These are phyloP conservation scores for Phallusia fumigata DNA, from an alignment of 23 tunicate genomes.

Conservation along the genomic window DNA sequence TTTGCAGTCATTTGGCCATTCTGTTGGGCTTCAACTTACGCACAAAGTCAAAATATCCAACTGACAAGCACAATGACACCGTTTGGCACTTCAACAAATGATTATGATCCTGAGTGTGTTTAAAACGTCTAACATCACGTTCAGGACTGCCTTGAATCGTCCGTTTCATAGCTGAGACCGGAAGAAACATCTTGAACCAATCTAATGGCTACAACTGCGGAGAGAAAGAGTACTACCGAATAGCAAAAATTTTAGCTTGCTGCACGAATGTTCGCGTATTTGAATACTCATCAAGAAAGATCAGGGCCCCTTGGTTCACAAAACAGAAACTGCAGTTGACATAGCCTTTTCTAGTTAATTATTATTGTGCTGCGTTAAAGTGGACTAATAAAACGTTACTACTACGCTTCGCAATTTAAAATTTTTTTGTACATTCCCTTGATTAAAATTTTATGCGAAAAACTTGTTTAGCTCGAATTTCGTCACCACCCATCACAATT, in stretches of 20 bases:
- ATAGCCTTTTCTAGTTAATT: too few species aligned
- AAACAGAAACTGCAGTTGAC: neutral
- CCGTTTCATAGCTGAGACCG: neutral
- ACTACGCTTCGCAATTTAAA: too few species aligned
- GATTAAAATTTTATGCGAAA: too few species aligned
- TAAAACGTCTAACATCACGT: constrained; percentile 3
- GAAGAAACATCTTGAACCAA: constrained; percentile 8
- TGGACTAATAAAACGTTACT: too few species aligned
- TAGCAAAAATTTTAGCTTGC: constrained; percentile 1
- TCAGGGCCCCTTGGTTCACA: neutral
- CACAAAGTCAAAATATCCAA: constrained; percentile 10
- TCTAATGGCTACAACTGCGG: constrained; percentile 14
- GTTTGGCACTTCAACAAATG: constrained; percentile 10
- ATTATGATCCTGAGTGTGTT: constrained; percentile 9
- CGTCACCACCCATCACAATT: too few species aligned
- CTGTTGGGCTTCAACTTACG: constrained; percentile 11
- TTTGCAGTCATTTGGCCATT: neutral
- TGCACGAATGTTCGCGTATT: neutral
- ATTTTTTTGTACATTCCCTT: too few species aligned
- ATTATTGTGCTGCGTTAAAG: too few species aligned
- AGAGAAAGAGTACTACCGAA: constrained; percentile 13
- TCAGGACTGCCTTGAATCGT: constrained; percentile 14
- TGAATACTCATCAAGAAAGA: constrained; percentile 1
- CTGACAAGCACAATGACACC: constrained; percentile 9
- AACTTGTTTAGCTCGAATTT: too few species aligned